Conservation (phyloP, 1,140 invertebrate species). For the roundworm (Caenorhabditis elegans) region WBcel235 BX284606.5:8681001-8681500, state of each 20-base stretch:
- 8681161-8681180: conserved; percentile 18
- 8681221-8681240: conserved; percentile 28
- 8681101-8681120: conserved; percentile 41
- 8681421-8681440: background rate
- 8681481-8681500: background rate
- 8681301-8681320: background rate
- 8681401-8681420: background rate
- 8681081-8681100: conserved; percentile 34
- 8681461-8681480: background rate
- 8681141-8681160: conserved; percentile 34
- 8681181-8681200: conserved; percentile 37
- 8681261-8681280: background rate
- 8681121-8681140: conserved; percentile 30
- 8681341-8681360: background rate
- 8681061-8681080: background rate
- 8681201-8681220: conserved; percentile 14
- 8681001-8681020: conserved; percentile 36
- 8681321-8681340: background rate
- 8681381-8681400: background rate
- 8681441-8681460: background rate
- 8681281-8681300: background rate
- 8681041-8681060: background rate
- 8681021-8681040: no score
- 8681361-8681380: background rate
- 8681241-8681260: background rate